Evolutionary conservation across 2,888 invertebrate species (phyloP).

Genomic region (Oscheius sp.): DNA sequence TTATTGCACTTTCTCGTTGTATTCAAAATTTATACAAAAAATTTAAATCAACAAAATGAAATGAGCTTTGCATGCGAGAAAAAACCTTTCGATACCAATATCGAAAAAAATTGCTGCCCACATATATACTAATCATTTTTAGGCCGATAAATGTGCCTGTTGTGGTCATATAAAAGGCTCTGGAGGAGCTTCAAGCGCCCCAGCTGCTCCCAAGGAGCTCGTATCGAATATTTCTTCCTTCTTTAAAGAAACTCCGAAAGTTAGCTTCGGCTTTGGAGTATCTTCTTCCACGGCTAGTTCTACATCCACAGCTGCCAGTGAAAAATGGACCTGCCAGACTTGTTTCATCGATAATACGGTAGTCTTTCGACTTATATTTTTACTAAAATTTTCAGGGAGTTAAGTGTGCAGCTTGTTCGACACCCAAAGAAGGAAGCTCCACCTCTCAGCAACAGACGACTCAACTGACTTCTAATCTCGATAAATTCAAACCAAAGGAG

Average conservation of each 20-base stretch:
- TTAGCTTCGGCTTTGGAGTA: neutral
- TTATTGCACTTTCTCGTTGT: too few relatives aligned
- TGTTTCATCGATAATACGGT: slow-evolving; percentile 1
- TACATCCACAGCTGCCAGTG: neutral
- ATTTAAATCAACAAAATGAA: too few relatives aligned
- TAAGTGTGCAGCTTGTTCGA: neutral
- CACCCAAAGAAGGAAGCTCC: neutral
- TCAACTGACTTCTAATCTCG: slow-evolving; percentile 2
- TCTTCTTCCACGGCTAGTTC: neutral
- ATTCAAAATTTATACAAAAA: too few relatives aligned
- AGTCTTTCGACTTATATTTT: neutral
- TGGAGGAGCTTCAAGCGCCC: neutral
- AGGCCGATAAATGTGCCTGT: slow-evolving; percentile 11
- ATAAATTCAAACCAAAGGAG: neutral
- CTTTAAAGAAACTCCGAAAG: neutral
- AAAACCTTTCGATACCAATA: too few relatives aligned
- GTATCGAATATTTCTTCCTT: neutral
- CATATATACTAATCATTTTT: too few relatives aligned
- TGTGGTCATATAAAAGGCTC: slow-evolving; percentile 8
- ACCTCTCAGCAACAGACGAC: neutral
- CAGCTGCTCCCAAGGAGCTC: neutral
- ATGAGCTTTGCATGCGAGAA: too few relatives aligned
- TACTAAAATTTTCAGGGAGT: neutral
- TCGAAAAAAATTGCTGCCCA: too few relatives aligned
- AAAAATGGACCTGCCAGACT: neutral